phyloP scores from a whole-genome alignment of 2,797 vertebrate species.

The Scarus forsteni region DNA sequence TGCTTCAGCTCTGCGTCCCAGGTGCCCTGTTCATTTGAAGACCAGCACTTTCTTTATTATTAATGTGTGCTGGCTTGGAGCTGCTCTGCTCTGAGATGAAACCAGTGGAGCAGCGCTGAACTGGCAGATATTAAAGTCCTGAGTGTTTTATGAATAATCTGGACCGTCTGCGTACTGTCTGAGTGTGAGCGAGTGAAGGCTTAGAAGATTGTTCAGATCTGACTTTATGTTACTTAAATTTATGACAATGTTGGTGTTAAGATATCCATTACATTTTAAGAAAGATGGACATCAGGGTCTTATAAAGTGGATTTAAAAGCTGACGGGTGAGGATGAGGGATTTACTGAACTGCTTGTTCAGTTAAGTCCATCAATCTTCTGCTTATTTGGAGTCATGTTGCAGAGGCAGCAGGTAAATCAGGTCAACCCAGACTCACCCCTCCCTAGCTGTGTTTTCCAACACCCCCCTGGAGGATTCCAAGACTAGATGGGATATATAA shows the following conservation, averaged over 20 bases:
- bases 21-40: slow-evolving; percentile 51
- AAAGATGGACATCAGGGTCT: neutral
- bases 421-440: no score
- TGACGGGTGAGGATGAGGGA: neutral
- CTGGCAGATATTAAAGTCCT: slow-evolving; percentile 26
- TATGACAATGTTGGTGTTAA: neutral
- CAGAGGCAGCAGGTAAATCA: no score
- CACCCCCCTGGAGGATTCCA: no score
- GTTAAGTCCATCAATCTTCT: no score
- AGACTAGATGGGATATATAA: no score
- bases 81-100: slow-evolving; percentile 26
- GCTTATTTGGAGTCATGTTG: no score
- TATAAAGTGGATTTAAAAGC: neutral
- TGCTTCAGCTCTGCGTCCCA: slow-evolving; percentile 38
- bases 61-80: slow-evolving; percentile 48
- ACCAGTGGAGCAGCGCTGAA: slow-evolving; percentile 15
- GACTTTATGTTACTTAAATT: neutral
- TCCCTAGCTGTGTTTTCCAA: no score
- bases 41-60: slow-evolving; percentile 61
- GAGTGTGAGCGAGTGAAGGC: neutral
- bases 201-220: neutral
- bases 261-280: neutral
- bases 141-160: slow-evolving; percentile 27
- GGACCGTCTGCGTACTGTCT: slow-evolving; percentile 36
- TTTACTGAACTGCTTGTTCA: no score